These are phyloP conservation scores for Schizaphis graminum DNA, from an alignment of 2,888 invertebrate genomes.

Conservation along the genomic window DNA sequence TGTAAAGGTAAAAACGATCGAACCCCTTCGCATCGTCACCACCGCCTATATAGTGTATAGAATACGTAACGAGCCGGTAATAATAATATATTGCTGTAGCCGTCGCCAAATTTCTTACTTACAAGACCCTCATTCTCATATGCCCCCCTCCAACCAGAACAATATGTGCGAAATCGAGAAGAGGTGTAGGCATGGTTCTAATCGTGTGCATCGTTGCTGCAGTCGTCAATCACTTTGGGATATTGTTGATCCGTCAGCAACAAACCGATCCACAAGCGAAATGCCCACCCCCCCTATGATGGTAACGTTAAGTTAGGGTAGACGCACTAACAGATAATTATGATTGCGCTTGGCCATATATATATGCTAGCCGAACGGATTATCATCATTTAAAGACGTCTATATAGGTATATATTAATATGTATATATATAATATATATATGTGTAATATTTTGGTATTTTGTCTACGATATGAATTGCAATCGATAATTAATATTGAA, in stretches of 20 bases:
- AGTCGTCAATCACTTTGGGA: background rate
- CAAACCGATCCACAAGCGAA: background rate
- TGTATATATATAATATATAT: background rate
- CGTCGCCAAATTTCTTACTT: background rate
- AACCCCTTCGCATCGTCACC: background rate
- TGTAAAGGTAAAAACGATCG: background rate
- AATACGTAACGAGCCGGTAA: background rate
- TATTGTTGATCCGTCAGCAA: background rate
- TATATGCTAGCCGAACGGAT: background rate
- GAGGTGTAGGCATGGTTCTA: background rate
- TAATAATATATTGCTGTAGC: background rate
- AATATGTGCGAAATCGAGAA: background rate
- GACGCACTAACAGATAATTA: background rate
- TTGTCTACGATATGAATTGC: background rate
- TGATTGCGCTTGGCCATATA: background rate
- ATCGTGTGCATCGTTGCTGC: background rate
- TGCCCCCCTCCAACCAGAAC: background rate
- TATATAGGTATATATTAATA: no score
- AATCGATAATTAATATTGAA: background rate
- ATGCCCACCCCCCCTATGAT: background rate
- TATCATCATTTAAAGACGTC: background rate
- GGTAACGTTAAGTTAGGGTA: background rate
- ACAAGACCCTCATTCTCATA: background rate
- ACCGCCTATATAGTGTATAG: background rate
- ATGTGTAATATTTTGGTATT: background rate